Evolutionary conservation across 2,113 vertebrate species (phyloP), one percentile per base, ranked within the genome.

Genomic region (Oncorhynchus masou): DNA sequence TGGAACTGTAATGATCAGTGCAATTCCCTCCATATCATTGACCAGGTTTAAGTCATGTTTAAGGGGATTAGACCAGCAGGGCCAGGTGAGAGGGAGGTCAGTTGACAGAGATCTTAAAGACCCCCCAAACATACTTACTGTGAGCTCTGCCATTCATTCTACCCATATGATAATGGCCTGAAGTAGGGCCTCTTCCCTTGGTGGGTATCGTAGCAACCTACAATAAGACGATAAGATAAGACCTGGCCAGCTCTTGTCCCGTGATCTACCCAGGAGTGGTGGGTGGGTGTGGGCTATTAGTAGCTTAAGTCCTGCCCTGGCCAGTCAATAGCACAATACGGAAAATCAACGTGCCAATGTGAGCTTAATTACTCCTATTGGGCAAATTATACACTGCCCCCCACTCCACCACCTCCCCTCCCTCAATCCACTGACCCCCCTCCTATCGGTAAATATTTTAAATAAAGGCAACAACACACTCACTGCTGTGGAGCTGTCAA

Each of bases 341-440:
- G 83, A 85, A 87, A 91, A 94, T 94, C 93, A 94, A 93, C 94
- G 92, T 88, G 87, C 84, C 88, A 91, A 90, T 92, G 89, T 85
- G 89, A 85, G 81, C 81, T 92, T 93, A 93, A 94, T 94, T 92
- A 91, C 92, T 81, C 86, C 85, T 80, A 80, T 79, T 49, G 74
- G 87, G 87, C 83, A 91, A 92, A 93, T 93, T 92, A 90, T 90
- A 83, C 84, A 86, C 73, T 71, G 66, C 74, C 59, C 59, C 4
- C 60, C 59, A 62, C 81, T 72, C 62, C 27, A n/a, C 51, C 70
- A 45, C 29, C 64, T 24, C 39, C 4, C 39, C 27, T 9, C 57
- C 16, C 68, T 66, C 78, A 64, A 8, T 70, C 69, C 39, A 45
- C 8, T 45, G 39, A 39, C 49, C 49, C 51, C 59, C 72, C 73